These are phyloP conservation scores for Apoda limacodes DNA, from an alignment of 2,888 invertebrate genomes.

Conservation along the genomic window DNA sequence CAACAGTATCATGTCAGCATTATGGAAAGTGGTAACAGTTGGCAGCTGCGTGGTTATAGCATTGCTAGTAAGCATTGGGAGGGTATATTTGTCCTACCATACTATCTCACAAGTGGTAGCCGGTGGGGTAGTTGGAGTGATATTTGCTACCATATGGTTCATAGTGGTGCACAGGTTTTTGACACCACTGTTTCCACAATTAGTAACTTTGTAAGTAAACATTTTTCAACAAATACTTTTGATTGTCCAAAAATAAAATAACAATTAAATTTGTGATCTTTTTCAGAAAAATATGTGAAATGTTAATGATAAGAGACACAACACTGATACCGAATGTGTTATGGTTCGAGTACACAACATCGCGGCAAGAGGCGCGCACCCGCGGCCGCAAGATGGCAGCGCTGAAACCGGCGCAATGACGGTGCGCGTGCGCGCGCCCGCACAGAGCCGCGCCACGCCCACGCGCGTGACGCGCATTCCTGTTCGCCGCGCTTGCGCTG, in stretches of 20 bases:
- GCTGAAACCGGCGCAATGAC: constrained; percentile 84
- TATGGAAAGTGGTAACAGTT: constrained; percentile 78
- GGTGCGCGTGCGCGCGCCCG: constrained; percentile 63
- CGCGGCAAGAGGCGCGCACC: constrained; percentile 84
- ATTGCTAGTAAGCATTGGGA: constrained; percentile 73
- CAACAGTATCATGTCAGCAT: constrained; percentile 79
- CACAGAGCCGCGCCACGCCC: constrained; percentile 32
- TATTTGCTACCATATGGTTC: constrained; percentile 87
- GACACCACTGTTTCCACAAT: constrained; percentile 86
- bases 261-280: too few relatives aligned
- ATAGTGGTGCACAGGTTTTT: constrained; percentile 80
- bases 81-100: constrained; percentile 91
- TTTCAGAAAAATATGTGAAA: constrained; percentile 86
- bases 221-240: constrained; percentile 1
- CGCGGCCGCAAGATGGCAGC: constrained; percentile 84
- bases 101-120: constrained; percentile 84
- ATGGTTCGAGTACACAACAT: constrained; percentile 94
- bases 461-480: constrained; percentile 59
- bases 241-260: not conserved
- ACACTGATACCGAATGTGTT: constrained; percentile 91
- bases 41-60: constrained; percentile 71
- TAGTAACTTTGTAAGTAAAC: constrained; percentile 83
- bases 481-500: constrained; percentile 44
- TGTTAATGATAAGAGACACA: constrained; percentile 87
- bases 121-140: constrained; percentile 79